These are phyloP conservation scores for Pterocles burchelli DNA, from an alignment of 2,113 vertebrate species.

Conservation along the genomic window DNA sequence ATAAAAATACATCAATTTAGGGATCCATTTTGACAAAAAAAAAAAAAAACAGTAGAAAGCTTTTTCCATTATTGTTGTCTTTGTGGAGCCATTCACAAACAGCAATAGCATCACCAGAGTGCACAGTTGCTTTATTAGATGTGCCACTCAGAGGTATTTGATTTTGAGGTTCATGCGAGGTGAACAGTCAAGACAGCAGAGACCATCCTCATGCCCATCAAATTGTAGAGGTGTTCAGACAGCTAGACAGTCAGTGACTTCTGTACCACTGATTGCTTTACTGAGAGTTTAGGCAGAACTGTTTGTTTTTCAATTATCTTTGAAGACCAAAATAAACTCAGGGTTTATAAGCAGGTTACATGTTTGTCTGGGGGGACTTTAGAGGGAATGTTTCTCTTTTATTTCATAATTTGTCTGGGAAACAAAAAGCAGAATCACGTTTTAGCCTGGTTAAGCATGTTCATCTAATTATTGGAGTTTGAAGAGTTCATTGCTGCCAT, in stretches of 20 bases:
- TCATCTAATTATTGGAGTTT: slow-evolving; percentile 52
- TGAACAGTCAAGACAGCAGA: background rate
- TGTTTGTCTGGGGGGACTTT: background rate
- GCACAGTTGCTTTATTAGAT: background rate
- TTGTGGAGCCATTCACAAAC: background rate
- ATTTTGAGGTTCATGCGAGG: slow-evolving; percentile 17
- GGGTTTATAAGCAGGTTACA: background rate
- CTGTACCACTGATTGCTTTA: background rate
- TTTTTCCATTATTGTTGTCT: background rate
- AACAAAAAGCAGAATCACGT: background rate
- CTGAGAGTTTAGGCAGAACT: background rate
- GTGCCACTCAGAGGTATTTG: background rate
- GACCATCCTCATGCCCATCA: background rate
- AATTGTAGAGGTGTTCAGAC: background rate
- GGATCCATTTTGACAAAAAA: background rate
- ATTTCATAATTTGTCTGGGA: background rate
- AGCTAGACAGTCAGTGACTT: background rate
- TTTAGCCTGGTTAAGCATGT: slow-evolving; percentile 2
- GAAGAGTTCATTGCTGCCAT: slow-evolving; percentile 33
- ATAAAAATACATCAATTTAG: background rate
- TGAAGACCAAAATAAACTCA: background rate
- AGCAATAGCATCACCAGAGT: background rate
- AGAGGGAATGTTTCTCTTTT: background rate
- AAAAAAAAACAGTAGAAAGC: background rate
- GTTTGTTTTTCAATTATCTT: background rate